Percentiles rank a stretch among this genome's conserved stretches.
phyloP scores from a whole-genome alignment of 2,888 invertebrate genomes.

The Muscina levida region DNA sequence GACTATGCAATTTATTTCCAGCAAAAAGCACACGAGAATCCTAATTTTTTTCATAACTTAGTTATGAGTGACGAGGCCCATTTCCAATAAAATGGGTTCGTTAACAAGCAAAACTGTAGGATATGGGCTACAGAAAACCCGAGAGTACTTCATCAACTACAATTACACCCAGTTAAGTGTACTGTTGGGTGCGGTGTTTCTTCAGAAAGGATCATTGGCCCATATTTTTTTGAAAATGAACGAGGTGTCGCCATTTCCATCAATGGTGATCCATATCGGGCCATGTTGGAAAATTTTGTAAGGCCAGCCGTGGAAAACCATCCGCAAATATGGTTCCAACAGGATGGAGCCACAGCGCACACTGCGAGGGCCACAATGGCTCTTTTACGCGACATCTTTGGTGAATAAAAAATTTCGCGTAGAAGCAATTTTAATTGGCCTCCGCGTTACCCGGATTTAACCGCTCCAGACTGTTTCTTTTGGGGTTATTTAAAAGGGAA shows the following conservation, averaged over 20 bases:
- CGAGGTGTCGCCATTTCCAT: too few species aligned
- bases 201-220: too few species aligned
- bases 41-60: constrained; percentile 21
- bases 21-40: constrained; percentile 1
- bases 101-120: constrained; percentile 5
- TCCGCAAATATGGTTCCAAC: background rate
- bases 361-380: constrained; percentile 6
- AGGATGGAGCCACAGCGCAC: background rate
- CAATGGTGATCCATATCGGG: background rate
- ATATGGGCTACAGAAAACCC: constrained; percentile 1
- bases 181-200: background rate
- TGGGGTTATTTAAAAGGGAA: constrained; percentile 48
- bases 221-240: too few species aligned
- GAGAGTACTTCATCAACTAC: background rate
- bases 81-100: constrained; percentile 19
- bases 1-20: constrained; percentile 1
- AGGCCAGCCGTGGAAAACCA: constrained; percentile 29
- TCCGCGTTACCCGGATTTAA: constrained; percentile 29
- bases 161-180: constrained; percentile 1
- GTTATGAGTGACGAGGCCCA: constrained; percentile 15
- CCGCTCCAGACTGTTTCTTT: constrained; percentile 28
- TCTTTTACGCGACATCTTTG: constrained; percentile 32
- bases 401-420: constrained; percentile 45
- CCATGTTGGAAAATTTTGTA: constrained; percentile 8
- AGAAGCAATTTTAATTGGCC: constrained; percentile 43